Evolutionary conservation across 1,140 invertebrate species (phyloP).

Genomic region (Chelonus insularis): DNA sequence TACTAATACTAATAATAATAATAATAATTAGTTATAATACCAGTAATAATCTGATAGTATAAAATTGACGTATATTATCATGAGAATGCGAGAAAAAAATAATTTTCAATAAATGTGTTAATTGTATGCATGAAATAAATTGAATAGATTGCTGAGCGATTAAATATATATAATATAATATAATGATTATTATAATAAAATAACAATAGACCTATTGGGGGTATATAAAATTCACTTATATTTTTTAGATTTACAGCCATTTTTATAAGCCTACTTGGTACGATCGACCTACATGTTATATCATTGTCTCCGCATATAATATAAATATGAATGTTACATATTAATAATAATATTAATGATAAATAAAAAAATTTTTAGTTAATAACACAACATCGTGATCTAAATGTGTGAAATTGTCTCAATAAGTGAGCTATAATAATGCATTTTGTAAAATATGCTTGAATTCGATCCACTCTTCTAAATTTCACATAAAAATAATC

Average conservation of each 20-base stretch:
- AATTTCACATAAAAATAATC: too few species aligned
- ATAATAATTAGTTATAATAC: too few species aligned
- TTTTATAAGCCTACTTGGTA: slow-evolving; percentile 58
- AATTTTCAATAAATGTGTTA: too few species aligned
- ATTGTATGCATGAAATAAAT: background rate
- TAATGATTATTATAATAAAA: slow-evolving; percentile 12
- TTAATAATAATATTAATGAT: background rate
- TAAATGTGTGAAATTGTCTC: too few species aligned
- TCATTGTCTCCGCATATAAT: slow-evolving; percentile 19
- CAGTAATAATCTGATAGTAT: too few species aligned
- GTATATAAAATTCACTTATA: slow-evolving; percentile 56
- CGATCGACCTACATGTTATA: slow-evolving; percentile 45
- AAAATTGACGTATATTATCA: too few species aligned
- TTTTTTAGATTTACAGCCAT: slow-evolving; percentile 58
- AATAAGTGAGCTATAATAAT: slow-evolving; percentile 40
- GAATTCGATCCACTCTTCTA: background rate
- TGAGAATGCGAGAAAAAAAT: too few species aligned
- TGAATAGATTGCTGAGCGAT: background rate
- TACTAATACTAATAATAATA: too few species aligned
- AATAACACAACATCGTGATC: too few species aligned
- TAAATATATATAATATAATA: background rate
- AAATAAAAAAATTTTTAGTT: slow-evolving; percentile 19
- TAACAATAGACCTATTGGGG: slow-evolving; percentile 17
- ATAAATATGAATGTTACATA: background rate
- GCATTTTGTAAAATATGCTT: slow-evolving; percentile 31